Base-by-base conservation (phyloP, 2,113 vertebrate genomes). In the Amazona guildingii region DNA sequence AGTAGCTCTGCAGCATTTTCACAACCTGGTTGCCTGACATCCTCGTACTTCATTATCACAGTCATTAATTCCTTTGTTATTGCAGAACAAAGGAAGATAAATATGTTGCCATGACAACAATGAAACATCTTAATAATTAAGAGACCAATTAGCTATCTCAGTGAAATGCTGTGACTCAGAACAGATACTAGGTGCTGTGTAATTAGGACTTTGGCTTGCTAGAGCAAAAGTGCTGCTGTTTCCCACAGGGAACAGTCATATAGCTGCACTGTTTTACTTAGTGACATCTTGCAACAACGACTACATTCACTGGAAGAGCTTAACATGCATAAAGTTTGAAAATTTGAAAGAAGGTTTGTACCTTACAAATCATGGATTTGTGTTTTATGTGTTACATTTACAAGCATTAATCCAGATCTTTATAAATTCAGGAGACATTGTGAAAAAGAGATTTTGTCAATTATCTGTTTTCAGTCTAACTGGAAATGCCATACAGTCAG, bases 61-160 rank as follows among this genome's bases (percentile, higher is more conserved):
- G 75, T 78, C 95, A 96, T 95, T 97, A 95, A 86, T 95, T 79
- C 77, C 80, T 93, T 96, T 96, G 93, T 95, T 95, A 87, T 41
- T 96, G 77, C 74, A 70, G 95, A 97, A 97, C 79, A 97, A 95
- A 94, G 77, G 67, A 91, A 87, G 92, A 86, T 93, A 97, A 97
- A 97, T 96, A 93, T 81, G 97, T 98, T 98, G 97, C 98, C 96
- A 98, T 98, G 98, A 98, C 93, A 98, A 98, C 98, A 81, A 62
- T 95, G 97, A 98, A 97, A 89, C 94, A 97, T 94, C 97, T 97
- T 97, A 98, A 98, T 98, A 98, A 99, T 99, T 99, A 99, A 98
- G 98, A 98, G 98, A 97, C 98, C 98, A 98, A 97, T 98, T 98
- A 97, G 77, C 94, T 97, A 95, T 97, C 96, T 98, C 96, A 97